Evolutionary conservation across 2,797 vertebrate genomes (phyloP), one percentile per base, ranked within the genome.

Genomic region (Characodon lateralis): DNA sequence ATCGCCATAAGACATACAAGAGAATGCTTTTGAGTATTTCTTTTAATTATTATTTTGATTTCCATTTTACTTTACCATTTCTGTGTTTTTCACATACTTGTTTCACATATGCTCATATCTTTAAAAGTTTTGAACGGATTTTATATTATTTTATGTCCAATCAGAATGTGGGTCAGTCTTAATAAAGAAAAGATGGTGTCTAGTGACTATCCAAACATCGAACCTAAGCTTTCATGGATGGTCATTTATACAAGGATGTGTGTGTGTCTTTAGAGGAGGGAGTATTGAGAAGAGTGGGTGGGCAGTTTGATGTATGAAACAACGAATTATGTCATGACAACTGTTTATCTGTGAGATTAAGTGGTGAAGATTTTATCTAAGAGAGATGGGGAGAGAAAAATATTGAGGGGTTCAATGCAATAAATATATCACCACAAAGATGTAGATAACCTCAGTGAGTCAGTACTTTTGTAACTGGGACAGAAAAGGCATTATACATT

Each of bases 271-370:
- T 41, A 69, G 20, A 74, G 77, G 80, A 35, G 69, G 75, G 87
- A 79, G 78, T 68, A 41, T 31, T 48, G 55, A 76, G 68, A 77
- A 55, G 63, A 81, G 71, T 84, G 82, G 85, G 83, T 87, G 86
- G 88, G 81, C 76, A 87, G 83, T 58, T 58, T 83, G 84, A 79
- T 83, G 72, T 77, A 83, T 85, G 70, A 74, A 88, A 83, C 74
- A 78, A 80, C 73, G 16, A 73, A 81, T 88, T 85, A 90, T 88
- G 89, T 89, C 87, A 89, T 77, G 24, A 77, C 71, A 83, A 50
- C 79, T 75, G 76, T 88, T 89, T 87, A 77, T 90, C 87, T 80
- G 2, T 14, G 63, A 79, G 85, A 90, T 85, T 82, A 87, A 86
- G 82, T 73, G 71, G 26, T 79, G 55, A 82, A 73, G 71, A 76